Evolutionary conservation across 2,797 vertebrate genomes (phyloP), one percentile per base, ranked within the genome.

Genomic region (Tiaroga cobitis): DNA sequence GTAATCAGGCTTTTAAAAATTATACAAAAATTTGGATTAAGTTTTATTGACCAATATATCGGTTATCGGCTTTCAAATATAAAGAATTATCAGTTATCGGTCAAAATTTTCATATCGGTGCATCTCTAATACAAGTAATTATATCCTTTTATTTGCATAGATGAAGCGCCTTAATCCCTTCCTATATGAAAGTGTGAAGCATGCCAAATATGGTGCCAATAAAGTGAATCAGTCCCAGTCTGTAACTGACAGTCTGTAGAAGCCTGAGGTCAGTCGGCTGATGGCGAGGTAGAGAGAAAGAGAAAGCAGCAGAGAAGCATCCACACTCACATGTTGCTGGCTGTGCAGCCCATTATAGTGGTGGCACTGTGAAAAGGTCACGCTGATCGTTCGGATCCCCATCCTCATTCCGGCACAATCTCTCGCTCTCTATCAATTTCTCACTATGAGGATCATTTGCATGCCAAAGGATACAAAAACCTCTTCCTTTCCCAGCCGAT

Each of bases 331-430:
- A 46, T 29, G 56, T 51, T 46, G 26, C 59, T 82, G 37, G 65
- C 78, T 46, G 78, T 69, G 75, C 63, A 68, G 75, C 61, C 83
- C 63, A 80, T 89, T 88, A 87, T 63, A 67, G 72, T 65, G 39
- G 72, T 34, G 81, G 78, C 85, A 56, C 46, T 82, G 83, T 86
- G 87, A 88, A 91, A 90, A 91, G 89, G 88, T 91, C 89, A 91
- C 29, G 69, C 67, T 89, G 83, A 89, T 90, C 85, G 77, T 83
- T 85, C 79, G 29, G 70, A 82, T 87, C 34, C 65, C 74, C 80
- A 72, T 75, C 76, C 70, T 85, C 67, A 46, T 65, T 89, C 32
- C 63, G 8, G 21, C 32, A 39, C 77, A 81, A 75, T 81, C 76
- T 81, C 74, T 84, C 41, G 24, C 61, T 74, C 68, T 41, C 34